Evolutionary conservation across 2,113 vertebrate genomes (phyloP).

Genomic region (Apus apus): DNA sequence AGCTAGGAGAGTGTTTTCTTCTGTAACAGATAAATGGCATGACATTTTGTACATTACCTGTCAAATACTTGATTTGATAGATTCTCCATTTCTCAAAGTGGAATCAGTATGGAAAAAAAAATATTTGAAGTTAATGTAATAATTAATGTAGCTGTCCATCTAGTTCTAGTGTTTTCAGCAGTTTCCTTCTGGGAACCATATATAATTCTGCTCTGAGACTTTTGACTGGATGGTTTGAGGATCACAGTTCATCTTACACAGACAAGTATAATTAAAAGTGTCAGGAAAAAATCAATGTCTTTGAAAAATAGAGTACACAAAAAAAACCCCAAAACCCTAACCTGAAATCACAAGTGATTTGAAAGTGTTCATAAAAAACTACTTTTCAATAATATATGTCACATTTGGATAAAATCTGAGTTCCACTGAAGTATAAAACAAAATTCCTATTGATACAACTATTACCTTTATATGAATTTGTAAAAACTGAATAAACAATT

Average conservation of each 20-base stretch:
- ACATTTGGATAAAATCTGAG: not conserved
- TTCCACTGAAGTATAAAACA: not conserved
- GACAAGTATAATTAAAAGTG: conserved; percentile 40
- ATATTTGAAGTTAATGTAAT: not conserved
- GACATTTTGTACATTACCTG: not conserved
- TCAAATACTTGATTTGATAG: conserved; percentile 21
- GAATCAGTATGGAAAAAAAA: not conserved
- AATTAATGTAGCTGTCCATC: conserved; percentile 9
- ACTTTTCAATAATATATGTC: not conserved
- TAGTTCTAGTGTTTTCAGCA: conserved; percentile 3
- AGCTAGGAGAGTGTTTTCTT: not conserved
- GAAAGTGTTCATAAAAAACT: not conserved
- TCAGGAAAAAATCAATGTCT: conserved; percentile 19
- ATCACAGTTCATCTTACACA: not conserved
- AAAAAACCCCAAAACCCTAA: not conserved
- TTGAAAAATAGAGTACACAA: not conserved
- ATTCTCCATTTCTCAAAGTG: not conserved
- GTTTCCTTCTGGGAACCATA: not conserved
- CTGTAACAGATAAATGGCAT: not conserved
- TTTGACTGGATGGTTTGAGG: conserved; percentile 9
- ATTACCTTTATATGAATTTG: not conserved
- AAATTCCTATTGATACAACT: not conserved
- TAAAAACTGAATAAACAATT: not conserved
- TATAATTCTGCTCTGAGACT: not conserved
- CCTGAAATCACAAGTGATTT: not conserved